Percentiles rank a stretch among this genome's conserved stretches.
Conservation (phyloP, 2,888 invertebrate genomes). For the Nomada goodeniana region DNA sequence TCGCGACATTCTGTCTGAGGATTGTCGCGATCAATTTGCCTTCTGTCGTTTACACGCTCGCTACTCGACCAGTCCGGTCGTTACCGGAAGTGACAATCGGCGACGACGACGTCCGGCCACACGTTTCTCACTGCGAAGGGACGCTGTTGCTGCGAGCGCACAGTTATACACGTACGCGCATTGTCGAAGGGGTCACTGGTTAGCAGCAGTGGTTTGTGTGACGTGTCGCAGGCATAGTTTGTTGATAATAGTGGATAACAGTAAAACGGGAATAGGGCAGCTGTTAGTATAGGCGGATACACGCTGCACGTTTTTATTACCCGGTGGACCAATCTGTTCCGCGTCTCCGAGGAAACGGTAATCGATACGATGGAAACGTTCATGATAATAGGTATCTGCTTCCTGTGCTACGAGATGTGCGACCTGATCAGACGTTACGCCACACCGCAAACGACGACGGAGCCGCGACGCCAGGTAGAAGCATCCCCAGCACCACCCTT, state of each 20-base stretch:
- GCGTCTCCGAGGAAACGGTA: constrained; percentile 11
- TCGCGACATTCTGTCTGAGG: constrained; percentile 22
- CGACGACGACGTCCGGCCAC: background rate
- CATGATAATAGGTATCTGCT: constrained; percentile 88
- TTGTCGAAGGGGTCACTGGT: background rate
- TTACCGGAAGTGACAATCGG: background rate
- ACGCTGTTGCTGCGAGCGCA: background rate
- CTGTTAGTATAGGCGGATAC: background rate
- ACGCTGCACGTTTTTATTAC: background rate
- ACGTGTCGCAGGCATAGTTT: background rate
- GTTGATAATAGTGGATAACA: constrained; percentile 2
- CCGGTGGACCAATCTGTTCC: constrained; percentile 11
- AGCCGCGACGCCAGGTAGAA: constrained; percentile 72
- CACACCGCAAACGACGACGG: constrained; percentile 74
- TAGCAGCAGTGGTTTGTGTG: background rate
- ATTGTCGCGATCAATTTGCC: no score
- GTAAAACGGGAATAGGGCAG: background rate
- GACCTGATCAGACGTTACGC: constrained; percentile 85
- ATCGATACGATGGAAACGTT: constrained; percentile 87
- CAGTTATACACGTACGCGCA: background rate
- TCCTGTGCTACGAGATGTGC: constrained; percentile 89
- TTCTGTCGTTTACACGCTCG: constrained; percentile 6
- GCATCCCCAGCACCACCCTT: constrained; percentile 73
- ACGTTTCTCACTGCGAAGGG: background rate
- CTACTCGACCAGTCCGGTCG: background rate